Evolutionary conservation across 1,140 invertebrate genomes (phyloP), one percentile per base, ranked within the genome.

Genomic region (Pteromalus puparum): DNA sequence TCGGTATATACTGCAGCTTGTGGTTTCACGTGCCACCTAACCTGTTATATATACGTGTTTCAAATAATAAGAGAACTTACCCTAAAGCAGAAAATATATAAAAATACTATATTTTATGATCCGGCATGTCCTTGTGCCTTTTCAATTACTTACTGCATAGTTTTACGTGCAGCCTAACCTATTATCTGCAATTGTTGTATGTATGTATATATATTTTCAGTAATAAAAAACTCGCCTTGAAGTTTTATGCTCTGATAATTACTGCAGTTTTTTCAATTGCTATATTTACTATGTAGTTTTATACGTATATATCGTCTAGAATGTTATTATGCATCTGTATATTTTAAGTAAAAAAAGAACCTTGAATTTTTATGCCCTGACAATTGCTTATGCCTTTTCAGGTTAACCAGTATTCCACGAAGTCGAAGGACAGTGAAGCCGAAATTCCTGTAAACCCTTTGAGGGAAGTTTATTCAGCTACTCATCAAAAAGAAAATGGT

Each of bases 381-480:
- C 53, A n/a, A 61, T 61, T 4, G 2, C 7, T 6, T 61, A 61
- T 61, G 18, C 53, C 18, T 61, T 61, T 61, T 61, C 6, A 61
- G 53, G 53, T 61, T n/a, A 61, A 61, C 7, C 18, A 61, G 1
- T 61, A 61, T 61, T 61, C 53, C 4, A 61, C 82, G 10, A 87
- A 85, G 30, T 13, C 68, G 26, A 70, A 89, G 65, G 76, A 81
- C 4, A 65, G 90, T n/a, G 84, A 88, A 21, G 82, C 93, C 12
- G 93, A 94, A 78, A 94, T 96, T 83, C 96, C 96, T 1, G 94
- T 91, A 87, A 97, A 97, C 91, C 86, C 90, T n/a, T 86, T 96
- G 26, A 93, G 94, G 88, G 90, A 94, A n/a, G 87, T 94, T 24
- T 95, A 94, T 89, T 94, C 94, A 0, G 94, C 95, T 0, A 90